phyloP scores from a whole-genome alignment of 2,797 vertebrate genomes.

The Poeciliopsis paucimaculata region DNA sequence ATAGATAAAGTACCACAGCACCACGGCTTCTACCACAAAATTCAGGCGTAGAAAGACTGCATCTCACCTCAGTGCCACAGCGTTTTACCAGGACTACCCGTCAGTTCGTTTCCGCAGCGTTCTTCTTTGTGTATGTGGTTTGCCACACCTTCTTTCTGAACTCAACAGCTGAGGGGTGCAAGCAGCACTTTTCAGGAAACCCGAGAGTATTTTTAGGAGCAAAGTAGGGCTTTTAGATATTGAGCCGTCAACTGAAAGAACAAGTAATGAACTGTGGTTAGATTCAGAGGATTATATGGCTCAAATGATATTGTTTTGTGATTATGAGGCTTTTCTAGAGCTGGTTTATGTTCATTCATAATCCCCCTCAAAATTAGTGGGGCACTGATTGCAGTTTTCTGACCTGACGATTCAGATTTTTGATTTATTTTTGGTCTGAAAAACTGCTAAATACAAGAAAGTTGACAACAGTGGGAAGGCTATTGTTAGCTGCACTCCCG shows the following conservation, averaged over 20 bases:
- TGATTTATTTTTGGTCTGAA: too few species aligned
- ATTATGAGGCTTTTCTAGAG: background rate
- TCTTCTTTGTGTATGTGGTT: background rate
- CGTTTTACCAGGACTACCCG: background rate
- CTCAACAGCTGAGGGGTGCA: background rate
- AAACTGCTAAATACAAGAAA: too few species aligned
- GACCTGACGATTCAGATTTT: too few species aligned
- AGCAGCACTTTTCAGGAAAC: background rate
- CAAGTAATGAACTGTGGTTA: conserved; percentile 2
- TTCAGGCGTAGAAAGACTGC: background rate
- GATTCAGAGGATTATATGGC: background rate
- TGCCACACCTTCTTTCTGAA: background rate
- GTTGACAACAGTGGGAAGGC: too few species aligned
- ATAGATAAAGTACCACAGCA: background rate
- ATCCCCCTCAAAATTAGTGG: background rate
- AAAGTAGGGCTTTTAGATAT: conserved; percentile 17
- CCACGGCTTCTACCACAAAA: background rate
- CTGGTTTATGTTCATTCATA: background rate
- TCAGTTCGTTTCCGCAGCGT: background rate
- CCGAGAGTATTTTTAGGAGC: conserved; percentile 9
- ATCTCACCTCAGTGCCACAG: background rate
- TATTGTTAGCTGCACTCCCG: too few species aligned
- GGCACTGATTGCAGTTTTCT: too few species aligned
- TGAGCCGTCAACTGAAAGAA: conserved; percentile 17
- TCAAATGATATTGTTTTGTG: background rate